These are phyloP conservation scores for Caenorhabditis sulstoni DNA, from an alignment of 2,888 invertebrate species.

Conservation along the genomic window DNA sequence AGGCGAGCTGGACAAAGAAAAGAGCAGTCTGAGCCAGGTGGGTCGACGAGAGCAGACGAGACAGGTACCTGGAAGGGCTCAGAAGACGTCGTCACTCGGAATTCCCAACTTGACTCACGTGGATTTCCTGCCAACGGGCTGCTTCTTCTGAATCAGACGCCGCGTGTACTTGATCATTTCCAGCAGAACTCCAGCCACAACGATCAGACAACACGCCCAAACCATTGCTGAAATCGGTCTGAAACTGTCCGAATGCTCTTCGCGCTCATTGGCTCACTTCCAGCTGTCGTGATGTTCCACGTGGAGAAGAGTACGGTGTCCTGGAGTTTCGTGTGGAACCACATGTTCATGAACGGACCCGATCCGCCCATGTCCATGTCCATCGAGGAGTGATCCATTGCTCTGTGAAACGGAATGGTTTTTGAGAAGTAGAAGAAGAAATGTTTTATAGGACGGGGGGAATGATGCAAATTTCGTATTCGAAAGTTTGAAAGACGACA, in stretches of 20 bases:
- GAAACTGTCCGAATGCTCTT: too few species aligned
- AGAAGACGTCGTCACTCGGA: too few species aligned
- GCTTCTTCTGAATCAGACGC: constrained; percentile 61
- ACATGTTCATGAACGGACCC: constrained; percentile 79
- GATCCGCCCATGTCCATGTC: constrained; percentile 42
- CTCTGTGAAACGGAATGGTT: too few species aligned
- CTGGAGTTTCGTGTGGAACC: constrained; percentile 75
- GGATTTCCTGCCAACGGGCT: constrained; percentile 7
- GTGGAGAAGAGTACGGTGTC: constrained; percentile 77
- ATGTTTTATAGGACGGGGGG: not conserved
- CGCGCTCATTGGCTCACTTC: constrained; percentile 61
- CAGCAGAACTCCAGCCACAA: constrained; percentile 65
- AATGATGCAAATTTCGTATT: not conserved
- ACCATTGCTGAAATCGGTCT: constrained; percentile 77
- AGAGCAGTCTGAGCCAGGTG: constrained; percentile 74
- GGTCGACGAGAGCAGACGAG: constrained; percentile 63
- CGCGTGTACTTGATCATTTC: constrained; percentile 74
- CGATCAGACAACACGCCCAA: constrained; percentile 70
- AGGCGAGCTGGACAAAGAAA: constrained; percentile 72
- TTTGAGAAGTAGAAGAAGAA: too few species aligned
- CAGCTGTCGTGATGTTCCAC: constrained; percentile 73
- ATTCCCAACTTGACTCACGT: constrained; percentile 6
- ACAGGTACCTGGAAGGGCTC: constrained; percentile 54
- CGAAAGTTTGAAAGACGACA: too few species aligned
- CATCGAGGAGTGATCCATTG: constrained; percentile 14